Conservation (phyloP, 2,113 vertebrate species). For the Colaptes auratus region DNA sequence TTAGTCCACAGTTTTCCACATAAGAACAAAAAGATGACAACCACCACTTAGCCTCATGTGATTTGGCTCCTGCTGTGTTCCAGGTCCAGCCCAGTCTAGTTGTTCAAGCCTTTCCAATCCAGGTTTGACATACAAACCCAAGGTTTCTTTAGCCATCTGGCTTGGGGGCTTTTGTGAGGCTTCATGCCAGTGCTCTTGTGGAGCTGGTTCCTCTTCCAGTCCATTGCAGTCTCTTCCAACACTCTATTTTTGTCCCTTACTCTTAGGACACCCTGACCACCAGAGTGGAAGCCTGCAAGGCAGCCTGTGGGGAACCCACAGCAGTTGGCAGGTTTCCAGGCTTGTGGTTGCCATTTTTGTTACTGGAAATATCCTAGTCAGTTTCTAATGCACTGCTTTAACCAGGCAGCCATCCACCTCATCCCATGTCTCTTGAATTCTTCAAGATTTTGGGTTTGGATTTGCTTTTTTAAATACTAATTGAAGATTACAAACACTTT, state of each 20-base stretch:
- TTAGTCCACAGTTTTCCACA: not conserved
- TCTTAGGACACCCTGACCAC: not conserved
- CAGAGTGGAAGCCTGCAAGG: not conserved
- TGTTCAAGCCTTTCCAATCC: not conserved
- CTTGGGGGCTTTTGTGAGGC: not conserved
- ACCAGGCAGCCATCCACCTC: not conserved
- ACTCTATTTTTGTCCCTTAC: not conserved
- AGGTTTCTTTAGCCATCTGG: not conserved
- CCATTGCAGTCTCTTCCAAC: not conserved
- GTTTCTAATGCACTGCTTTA: not conserved
- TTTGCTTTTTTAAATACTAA: rapidly evolving
- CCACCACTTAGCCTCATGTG: not conserved
- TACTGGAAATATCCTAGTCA: slow-evolving; percentile 19
- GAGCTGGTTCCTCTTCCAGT: not conserved
- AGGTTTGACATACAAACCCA: not conserved
- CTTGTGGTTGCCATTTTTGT: not conserved
- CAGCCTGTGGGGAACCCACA: not conserved
- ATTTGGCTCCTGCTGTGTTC: not conserved
- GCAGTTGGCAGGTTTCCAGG: not conserved
- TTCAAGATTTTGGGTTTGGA: not conserved
- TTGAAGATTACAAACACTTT: not conserved
- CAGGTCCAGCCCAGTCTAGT: not conserved
- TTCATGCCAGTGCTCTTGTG: not conserved
- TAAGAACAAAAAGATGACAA: not conserved
- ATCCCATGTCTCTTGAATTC: not conserved